Base-by-base conservation (phyloP, 1,140 invertebrate species). In the Oncopodura yosiiana region DNA sequence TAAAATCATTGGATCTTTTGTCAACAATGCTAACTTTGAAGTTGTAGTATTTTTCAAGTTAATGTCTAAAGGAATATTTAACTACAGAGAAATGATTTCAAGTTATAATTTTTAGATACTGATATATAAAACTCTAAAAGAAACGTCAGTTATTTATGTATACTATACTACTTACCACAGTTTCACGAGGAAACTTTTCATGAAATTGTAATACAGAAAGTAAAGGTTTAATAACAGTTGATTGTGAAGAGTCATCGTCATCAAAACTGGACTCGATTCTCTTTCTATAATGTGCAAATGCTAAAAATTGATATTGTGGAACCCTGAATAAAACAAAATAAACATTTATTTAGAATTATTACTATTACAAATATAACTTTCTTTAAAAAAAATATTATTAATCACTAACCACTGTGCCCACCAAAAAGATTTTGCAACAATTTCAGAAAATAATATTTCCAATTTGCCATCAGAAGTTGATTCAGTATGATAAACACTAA, bases 131-230 rank as follows among this genome's bases (percentile, higher is more conserved):
- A 32, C 19, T 49, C 9, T 45, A 6, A 26, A 18, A 6, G 21
- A 9, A 14, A 39, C 12, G 32, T 19, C 2, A 45, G 9, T 11
- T n/a, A 39, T 24, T 19, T 30, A 5, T 42, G 23, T 27, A 49
- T 36, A 11, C 14, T 21, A n/a, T 12, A 12, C 4, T 56, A 71
- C 77, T 67, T 75, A 87, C 85, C 67, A 90, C 85, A 45, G 84
- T 87, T 69, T 88, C 86, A 63, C 86, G 83, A 3, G 85, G 86
- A 56, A 86, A 74, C 65, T 86, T 82, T 44, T 84, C 81, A 65
- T 88, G 84, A 66, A 88, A 88, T 68, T 89, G 86, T 11, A 88
- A 72, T 27, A 84, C 84, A 23, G 84, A 85, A 0, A 90, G 71
- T 1, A 82, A 87, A 1, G 84, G 83, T 36, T 58, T 58, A 4